Base-by-base conservation (phyloP, 2,113 vertebrate genomes). In the Aegotheles bennettii region DNA sequence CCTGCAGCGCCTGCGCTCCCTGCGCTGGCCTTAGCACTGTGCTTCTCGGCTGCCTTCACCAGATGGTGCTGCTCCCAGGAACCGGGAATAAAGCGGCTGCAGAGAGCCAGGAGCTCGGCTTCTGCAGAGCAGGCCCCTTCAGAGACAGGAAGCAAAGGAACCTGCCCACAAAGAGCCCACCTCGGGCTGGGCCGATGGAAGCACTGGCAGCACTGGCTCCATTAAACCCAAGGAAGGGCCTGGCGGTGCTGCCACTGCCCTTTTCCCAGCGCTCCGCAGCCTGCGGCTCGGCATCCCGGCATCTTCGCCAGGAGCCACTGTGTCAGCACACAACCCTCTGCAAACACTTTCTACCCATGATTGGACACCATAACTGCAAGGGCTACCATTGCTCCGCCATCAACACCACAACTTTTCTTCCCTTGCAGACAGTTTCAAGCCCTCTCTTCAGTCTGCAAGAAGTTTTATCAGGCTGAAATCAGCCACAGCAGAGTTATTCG, bases 1-100 rank as follows among this genome's bases (percentile, higher is more conserved):
- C 14, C 23, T 17, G 75, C 61, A 5, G 50, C 40, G 14, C 16
- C 11, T 5, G 13, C 3, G 2, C 20, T 63, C 75, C 29, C 81
- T 53, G 74, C 18, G 76, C 85, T 56, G 48, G 36, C 31, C 24
- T 19, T 33, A n/a, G 11, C 28, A 0, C 57, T 64, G 78, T 20
- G 48, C 69, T 73, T n/a, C 60, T 11, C 4, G 2, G 31, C 60
- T 94, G 36, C 54, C 67, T 56, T 21, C 73, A 43, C 36, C 86
- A 92, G 83, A 69, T 16, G 83, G 80, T 63, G 89, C 95, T 79
- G 92, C 83, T 24, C 13, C 0, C 7, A 77, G 43, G 36, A 88
- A 16, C 0, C 0, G 1, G 47, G 33, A 81, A 42, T 11, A 11
- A 43, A 56, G 38, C 14, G 5, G 21, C 0, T 0, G 18, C 11